A percentile compares a stretch with the other conserved stretches of the same genome.
phyloP scores from a whole-genome alignment of 2,888 invertebrate genomes.

The Baronia brevicornis region DNA sequence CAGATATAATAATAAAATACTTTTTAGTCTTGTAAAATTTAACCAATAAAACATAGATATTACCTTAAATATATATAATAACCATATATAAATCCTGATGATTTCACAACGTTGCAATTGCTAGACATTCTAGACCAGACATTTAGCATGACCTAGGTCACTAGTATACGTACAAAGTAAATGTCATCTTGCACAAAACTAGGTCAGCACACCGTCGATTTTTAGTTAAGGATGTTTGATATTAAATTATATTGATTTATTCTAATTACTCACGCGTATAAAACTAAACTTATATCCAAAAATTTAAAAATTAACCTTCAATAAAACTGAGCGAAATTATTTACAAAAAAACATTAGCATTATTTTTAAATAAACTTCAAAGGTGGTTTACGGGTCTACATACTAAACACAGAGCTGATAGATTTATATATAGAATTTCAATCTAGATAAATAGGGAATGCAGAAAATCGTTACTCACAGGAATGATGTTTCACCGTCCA shows the following conservation, averaged over 20 bases:
- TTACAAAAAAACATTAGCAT: too few species aligned
- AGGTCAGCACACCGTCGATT: slow-evolving; percentile 40
- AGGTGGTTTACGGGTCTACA: too few species aligned
- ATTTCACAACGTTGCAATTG: slow-evolving; percentile 9
- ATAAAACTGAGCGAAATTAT: too few species aligned
- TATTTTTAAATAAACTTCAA: too few species aligned
- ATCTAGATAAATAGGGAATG: slow-evolving; percentile 30
- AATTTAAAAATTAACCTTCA: too few species aligned
- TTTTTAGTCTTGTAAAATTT: too few species aligned
- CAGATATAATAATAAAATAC: too few species aligned
- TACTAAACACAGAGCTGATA: neutral
- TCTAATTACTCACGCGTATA: too few species aligned
- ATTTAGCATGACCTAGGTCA: slow-evolving; percentile 49
- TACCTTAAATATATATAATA: neutral
- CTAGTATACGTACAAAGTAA: slow-evolving; percentile 31
- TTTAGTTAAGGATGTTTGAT: slow-evolving; percentile 17
- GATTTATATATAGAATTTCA: slow-evolving; percentile 29
- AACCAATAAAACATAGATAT: too few species aligned
- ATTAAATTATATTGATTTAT: too few species aligned
- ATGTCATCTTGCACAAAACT: slow-evolving; percentile 41
- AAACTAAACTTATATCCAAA: too few species aligned
- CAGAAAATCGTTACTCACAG: slow-evolving; percentile 54
- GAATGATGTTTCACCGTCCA: slow-evolving; percentile 14
- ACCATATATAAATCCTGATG: slow-evolving; percentile 1
- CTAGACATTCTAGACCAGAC: slow-evolving; percentile 11